Evolutionary conservation across 2,113 vertebrate genomes (phyloP), one percentile per base, ranked within the genome.

Genomic region (Spea multiplicata): DNA sequence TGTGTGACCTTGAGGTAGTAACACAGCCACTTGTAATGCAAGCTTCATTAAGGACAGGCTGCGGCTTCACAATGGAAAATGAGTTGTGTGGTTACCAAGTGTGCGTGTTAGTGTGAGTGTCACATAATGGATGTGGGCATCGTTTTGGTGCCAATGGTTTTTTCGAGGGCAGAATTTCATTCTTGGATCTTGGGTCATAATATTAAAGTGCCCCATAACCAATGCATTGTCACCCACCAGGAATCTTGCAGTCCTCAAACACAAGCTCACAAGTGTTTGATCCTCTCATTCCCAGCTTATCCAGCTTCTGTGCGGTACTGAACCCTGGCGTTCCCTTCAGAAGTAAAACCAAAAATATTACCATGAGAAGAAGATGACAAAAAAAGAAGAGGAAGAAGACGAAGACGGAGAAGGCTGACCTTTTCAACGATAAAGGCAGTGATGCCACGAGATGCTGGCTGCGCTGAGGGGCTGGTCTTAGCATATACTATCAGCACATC

Each of bases 231-330:
- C 14, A 82, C 16, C 88, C 78, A 97, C 97, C 93, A 0, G 97
- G 96, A 77, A 99, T 81, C 86, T 94, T 92, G 84, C 98, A 99
- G 86, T 99, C 93, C 85, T 99, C 96, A 87, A 99, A 99, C 86
- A 99, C 81, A 13, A 99, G 85, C 84, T 99, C 98, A 74, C 94
- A 98, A 16, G 98, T 99, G 82, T 93, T 95, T 66, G 97, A 98
- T 4, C 98, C 98, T 71, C 97, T 94, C 98, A 99, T 99, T 57
- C 98, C 98, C 61, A 99, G 88, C 83, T 99, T 99, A 85, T 99
- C 95, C 0, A 99, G 92, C 85, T 99, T 99, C 91, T 98, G 93
- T 66, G 97, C 93, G 0, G 97, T 95, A 69, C 94, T 97, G 86
- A 99, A 99, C 48, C 98, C 98, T 0, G 95, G 91, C 88, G 88